These are phyloP conservation scores for Zaprionus camerounensis DNA, from an alignment of 1,140 invertebrate species.

Conservation along the genomic window DNA sequence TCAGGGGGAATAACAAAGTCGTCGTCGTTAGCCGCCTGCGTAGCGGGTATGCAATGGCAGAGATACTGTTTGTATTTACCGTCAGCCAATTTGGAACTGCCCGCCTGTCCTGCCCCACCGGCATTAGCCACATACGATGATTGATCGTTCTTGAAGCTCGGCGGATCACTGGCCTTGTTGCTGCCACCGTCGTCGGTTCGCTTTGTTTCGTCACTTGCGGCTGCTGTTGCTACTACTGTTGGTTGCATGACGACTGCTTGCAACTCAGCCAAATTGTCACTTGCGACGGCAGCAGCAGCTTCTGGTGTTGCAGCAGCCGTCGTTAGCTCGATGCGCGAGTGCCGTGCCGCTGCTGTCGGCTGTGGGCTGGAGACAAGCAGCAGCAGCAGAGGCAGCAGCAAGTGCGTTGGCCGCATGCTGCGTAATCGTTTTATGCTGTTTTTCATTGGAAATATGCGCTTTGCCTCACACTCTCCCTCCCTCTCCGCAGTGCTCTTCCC, in stretches of 20 bases:
- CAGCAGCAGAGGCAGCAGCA: slow-evolving; percentile 14
- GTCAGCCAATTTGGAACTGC: slow-evolving; percentile 49
- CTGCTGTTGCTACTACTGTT: slow-evolving; percentile 21
- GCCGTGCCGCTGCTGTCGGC: slow-evolving; percentile 30
- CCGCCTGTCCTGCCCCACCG: slow-evolving; percentile 23
- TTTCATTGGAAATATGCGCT: slow-evolving; percentile 52
- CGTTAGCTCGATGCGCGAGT: slow-evolving; percentile 32
- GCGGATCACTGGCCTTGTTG: slow-evolving; percentile 29
- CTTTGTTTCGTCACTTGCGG: slow-evolving; percentile 54
- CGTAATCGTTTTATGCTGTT: slow-evolving; percentile 44
- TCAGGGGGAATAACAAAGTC: slow-evolving; percentile 54
- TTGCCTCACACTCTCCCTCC: slow-evolving; percentile 4
- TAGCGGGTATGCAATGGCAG: slow-evolving; percentile 6
- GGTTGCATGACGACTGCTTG: slow-evolving; percentile 40
- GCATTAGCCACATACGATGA: slow-evolving; percentile 45
- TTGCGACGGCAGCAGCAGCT: slow-evolving; percentile 27
- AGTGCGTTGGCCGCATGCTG: slow-evolving; percentile 51
- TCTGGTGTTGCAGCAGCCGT: slow-evolving; percentile 26
- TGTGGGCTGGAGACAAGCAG: slow-evolving; percentile 24
- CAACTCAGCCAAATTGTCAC: slow-evolving; percentile 55
- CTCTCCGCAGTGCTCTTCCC: not conserved
- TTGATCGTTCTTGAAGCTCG: slow-evolving; percentile 53
- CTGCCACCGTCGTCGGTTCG: slow-evolving; percentile 36
- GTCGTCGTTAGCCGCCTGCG: slow-evolving; percentile 43
- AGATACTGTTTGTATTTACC: slow-evolving; percentile 42